Evolutionary conservation across 2,113 vertebrate genomes (phyloP).

Genomic region (Naja naja): DNA sequence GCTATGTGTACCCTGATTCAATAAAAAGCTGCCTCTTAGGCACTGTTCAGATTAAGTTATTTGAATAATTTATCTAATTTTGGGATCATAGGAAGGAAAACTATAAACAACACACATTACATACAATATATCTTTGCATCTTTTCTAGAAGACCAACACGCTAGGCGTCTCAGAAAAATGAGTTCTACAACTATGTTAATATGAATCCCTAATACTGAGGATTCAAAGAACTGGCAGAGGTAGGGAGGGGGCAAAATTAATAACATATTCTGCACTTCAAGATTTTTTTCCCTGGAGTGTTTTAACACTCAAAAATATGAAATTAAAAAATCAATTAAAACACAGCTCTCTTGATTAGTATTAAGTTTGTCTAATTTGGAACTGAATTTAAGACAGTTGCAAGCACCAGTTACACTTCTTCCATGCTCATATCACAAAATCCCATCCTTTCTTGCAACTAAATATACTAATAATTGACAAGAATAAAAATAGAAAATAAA

Average conservation of each 20-base stretch:
- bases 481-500: background rate
- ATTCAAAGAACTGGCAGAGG: background rate
- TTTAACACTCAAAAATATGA: background rate
- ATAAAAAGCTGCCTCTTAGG: background rate
- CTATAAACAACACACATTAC: background rate
- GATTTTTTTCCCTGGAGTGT: background rate
- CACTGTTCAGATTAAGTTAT: background rate
- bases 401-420: background rate
- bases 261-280: background rate
- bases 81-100: background rate
- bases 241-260: background rate
- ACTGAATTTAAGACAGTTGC: background rate
- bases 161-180: background rate
- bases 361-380: constrained; percentile 30
- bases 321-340: background rate
- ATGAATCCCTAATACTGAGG: background rate
- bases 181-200: background rate
- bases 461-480: rapidly evolving
- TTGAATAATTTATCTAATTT: background rate
- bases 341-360: background rate
- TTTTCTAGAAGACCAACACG: background rate
- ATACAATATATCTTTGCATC: background rate
- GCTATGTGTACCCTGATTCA: background rate
- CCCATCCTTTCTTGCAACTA: background rate
- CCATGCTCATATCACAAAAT: background rate